Evolutionary conservation across 2,797 vertebrate genomes (phyloP), one percentile per base, ranked within the genome.

Genomic region (Hirundo rustica): DNA sequence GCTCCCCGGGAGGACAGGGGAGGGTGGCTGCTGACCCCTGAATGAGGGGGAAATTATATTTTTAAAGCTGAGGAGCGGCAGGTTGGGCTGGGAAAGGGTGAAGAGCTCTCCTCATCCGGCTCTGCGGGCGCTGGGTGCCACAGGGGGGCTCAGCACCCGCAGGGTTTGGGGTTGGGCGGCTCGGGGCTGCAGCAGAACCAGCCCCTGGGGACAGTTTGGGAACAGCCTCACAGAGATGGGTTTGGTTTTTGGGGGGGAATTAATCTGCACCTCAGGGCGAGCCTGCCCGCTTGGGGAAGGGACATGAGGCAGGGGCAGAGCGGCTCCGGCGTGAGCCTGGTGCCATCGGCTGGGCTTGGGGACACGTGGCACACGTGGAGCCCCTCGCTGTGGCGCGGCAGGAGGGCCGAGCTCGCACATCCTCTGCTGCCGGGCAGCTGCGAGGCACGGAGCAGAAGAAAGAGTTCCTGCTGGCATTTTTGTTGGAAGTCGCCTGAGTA

Each of bases 391-490:
- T 0, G 30, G 55, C 18, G 1, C 1, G 6, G 82, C 54, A 16
- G 86, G 62, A 87, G 32, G 70, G 18, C 86, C 27, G 40, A 47
- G 45, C 77, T 27, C 3, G 0, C 7, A 73, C 71, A 55, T 55
- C 55, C 78, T 60, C 78, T 32, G 47, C 68, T 65, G 86, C 65
- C 0, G 6, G 89, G 50, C 76, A 54, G 92, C 72, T 61, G 58
- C 25, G 26, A 11, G 1, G 30, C 62, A 86, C 40, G 54, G 23
- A 75, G 85, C 62, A 85, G 65, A 75, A 85, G 85, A 80, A 91
- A 90, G 91, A 42, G 73, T 34, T 94, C 94, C 92, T 73, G 77
- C 90, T 93, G 94, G 74, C 90, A 70, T 94, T 95, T 95, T 55
- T 79, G 86, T 86, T 94, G 92, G 86, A 94, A 93, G 84, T 79